Base-by-base conservation (phyloP, 2,888 invertebrate genomes). In the Zygogramma bicolorata region DNA sequence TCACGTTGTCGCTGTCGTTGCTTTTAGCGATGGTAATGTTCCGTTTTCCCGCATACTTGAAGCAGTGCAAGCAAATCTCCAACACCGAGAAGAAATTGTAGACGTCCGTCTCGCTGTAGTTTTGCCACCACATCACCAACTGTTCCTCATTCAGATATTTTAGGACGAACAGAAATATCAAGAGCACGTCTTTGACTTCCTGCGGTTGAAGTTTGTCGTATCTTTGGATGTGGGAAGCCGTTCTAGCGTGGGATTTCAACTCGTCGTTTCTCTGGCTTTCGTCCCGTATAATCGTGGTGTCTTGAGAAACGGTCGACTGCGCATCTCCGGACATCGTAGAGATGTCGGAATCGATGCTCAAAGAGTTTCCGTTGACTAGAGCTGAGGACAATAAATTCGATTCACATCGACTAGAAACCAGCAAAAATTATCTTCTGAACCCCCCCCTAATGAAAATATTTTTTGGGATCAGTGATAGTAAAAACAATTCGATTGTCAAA, bases 131-230 rank as follows among this genome's bases (percentile, higher is more conserved):
- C 53, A 93, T 93, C 65, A 96, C 91, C 70, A 97, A 90, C 81
- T 95, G 93, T 77, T 96, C 95, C 85, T 97, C 96, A 53, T 95
- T 95, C 79, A 97, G 88, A 87, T 97, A 94, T 86, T 97, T 97
- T 73, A 98, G 90, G 68, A 98, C 93, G 87, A 96, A 97, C 74
- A 98, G 89, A 88, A 97, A 96, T 85, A 95, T 95, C 69, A 97
- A 88, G 66, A 98, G 90, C 75, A 97, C 90, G 87, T 98, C 97
- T 84, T 94, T 94, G 74, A 95, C 93, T 88, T 97, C 97, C 46
- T 91, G 90, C 0, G 92, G 88, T 73, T 92, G 92, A 58, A 95
- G 88, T 85, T 93, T 94, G 84, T 95, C 94, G 83, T 91, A 92
- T 85, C 75, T 89, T 89, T 2, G 90, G 89, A 5, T 91, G 90